Percentiles rank a stretch among this genome's conserved stretches.
Conservation (phyloP, 2,113 vertebrate species). For the Gobio gobio region DNA sequence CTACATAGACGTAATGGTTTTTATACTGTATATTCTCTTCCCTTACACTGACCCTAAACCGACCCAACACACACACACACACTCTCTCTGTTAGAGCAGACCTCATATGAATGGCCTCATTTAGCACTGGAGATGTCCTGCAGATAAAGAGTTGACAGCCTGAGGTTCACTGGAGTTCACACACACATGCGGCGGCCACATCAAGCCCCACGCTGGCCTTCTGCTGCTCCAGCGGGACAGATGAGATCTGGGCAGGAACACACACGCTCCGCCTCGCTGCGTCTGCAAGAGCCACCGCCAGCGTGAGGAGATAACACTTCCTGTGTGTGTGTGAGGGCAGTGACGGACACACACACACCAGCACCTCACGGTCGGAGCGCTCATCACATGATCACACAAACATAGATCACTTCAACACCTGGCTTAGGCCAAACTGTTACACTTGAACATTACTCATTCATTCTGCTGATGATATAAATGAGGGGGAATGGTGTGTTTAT, state of each 20-base stretch:
- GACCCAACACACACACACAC: too few relatives aligned
- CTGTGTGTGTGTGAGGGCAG: constrained; percentile 21
- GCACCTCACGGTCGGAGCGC: neutral
- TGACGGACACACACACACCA: neutral
- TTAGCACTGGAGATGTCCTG: neutral
- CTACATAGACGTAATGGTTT: too few relatives aligned
- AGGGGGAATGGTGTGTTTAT: neutral
- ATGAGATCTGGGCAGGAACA: neutral
- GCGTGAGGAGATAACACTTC: neutral
- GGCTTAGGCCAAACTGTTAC: neutral
- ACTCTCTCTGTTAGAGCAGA: too few relatives aligned
- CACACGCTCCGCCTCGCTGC: neutral
- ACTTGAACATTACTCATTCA: too few relatives aligned
- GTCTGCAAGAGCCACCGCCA: neutral
- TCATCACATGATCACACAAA: neutral
- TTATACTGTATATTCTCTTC: too few relatives aligned
- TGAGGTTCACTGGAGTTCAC: neutral
- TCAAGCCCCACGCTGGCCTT: neutral
- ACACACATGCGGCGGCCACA: neutral
- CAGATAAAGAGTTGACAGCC: constrained; percentile 26
- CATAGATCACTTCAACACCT: neutral
- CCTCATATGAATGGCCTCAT: neutral
- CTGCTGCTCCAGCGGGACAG: neutral
- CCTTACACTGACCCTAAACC: too few relatives aligned
- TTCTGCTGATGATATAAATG: neutral